Evolutionary conservation across 2,888 invertebrate genomes (phyloP).

Genomic region (Bimastos eiseni): DNA sequence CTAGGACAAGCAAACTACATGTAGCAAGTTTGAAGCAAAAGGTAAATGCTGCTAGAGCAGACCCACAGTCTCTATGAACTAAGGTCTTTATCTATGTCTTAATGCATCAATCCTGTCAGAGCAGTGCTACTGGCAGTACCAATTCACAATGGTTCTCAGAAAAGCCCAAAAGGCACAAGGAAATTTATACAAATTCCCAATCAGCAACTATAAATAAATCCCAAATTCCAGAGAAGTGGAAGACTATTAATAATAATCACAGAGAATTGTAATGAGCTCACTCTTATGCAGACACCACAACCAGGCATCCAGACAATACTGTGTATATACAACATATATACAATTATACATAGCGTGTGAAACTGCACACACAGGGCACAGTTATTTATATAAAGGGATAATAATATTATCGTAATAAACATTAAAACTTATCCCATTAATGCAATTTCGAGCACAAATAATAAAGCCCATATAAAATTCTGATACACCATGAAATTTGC

Average conservation of each 20-base stretch:
- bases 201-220: neutral
- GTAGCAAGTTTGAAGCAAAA: neutral
- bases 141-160: neutral
- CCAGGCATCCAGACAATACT: neutral
- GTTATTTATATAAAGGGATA: neutral
- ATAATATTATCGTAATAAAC: neutral
- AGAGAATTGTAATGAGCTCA: neutral
- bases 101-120: neutral
- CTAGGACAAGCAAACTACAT: neutral
- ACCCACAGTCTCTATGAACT: neutral
- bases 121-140: neutral
- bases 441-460: neutral
- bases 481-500: neutral
- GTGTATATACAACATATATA: neutral
- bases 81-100: neutral
- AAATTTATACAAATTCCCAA: neutral
- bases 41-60: neutral
- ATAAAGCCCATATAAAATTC: neutral
- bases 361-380: too few species aligned
- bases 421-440: neutral
- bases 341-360: neutral
- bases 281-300: neutral
- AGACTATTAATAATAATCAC: neutral
- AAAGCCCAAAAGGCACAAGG: neutral
- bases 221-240: neutral